Conservation (phyloP, 2,888 invertebrate species). For the Acanthacorydalis orientalis region DNA sequence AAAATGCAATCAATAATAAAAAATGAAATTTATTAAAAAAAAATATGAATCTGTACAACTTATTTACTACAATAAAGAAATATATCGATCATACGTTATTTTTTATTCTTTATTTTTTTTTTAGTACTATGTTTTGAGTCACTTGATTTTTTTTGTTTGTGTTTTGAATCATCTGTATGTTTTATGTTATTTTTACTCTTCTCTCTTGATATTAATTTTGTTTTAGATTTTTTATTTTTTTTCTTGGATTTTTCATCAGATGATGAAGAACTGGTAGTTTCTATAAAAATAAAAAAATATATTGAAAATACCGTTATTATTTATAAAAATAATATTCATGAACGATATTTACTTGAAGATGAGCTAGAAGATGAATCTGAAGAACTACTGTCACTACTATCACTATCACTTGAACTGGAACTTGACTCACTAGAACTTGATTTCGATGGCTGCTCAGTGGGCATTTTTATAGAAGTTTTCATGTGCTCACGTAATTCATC, state of each 20-base stretch:
- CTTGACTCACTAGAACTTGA: constrained; percentile 23
- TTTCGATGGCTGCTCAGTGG: constrained; percentile 15
- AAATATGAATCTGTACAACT: neutral
- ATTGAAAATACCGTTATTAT: neutral
- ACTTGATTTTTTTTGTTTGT: constrained; percentile 5
- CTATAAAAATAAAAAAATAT: neutral
- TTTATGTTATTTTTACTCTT: constrained; percentile 13
- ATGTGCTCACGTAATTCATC: constrained; percentile 82
- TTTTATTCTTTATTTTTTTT: constrained; percentile 6
- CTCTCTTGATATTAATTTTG: constrained; percentile 14
- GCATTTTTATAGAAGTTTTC: constrained; percentile 55
- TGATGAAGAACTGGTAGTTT: neutral
- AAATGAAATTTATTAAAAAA: neutral
- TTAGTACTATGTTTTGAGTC: neutral
- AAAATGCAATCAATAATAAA: constrained; percentile 16
- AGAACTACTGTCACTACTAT: constrained; percentile 13
- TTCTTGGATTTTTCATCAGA: neutral
- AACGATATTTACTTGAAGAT: constrained; percentile 1
- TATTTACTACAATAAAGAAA: neutral
- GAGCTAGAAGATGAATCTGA: constrained; percentile 5
- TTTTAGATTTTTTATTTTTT: neutral
- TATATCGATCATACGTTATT: constrained; percentile 1
- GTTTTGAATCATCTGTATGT: constrained; percentile 5
- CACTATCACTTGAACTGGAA: constrained; percentile 3
- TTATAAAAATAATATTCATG: neutral